phyloP scores from a whole-genome alignment of 30 jellyfish, hydroid and myxozoan genomes.

The Cassiopea andromeda region DNA sequence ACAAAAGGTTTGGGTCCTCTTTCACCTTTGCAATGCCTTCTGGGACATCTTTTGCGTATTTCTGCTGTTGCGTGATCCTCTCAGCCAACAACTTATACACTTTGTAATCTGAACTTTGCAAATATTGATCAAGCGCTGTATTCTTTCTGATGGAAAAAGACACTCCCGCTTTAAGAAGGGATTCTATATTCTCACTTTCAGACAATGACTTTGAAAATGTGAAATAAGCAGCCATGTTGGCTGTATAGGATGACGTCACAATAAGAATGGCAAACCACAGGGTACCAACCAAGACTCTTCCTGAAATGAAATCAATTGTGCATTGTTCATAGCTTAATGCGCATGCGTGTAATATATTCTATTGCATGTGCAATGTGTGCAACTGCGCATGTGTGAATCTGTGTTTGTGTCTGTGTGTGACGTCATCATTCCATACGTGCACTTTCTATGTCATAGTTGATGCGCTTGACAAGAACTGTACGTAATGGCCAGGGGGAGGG shows the following conservation, averaged over 20 bases:
- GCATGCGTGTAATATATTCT: too few species aligned
- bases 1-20: conserved; percentile 17
- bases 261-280: conserved; percentile 48
- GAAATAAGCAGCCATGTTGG: conserved; percentile 58
- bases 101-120: conserved; percentile 35
- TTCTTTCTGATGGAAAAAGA: conserved; percentile 27
- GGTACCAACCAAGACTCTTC: conserved; percentile 33
- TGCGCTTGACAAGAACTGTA: too few species aligned
- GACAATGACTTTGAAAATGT: conserved; percentile 29
- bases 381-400: too few species aligned
- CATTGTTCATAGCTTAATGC: too few species aligned
- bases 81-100: conserved; percentile 16
- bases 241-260: conserved; percentile 56
- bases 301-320: not conserved
- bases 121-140: conserved; percentile 43
- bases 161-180: conserved; percentile 32
- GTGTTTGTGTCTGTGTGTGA: too few species aligned
- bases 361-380: too few species aligned
- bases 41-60: conserved; percentile 3
- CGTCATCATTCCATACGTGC: too few species aligned
- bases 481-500: too few species aligned
- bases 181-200: conserved; percentile 35
- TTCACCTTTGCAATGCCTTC: conserved; percentile 35
- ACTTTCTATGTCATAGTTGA: too few species aligned
- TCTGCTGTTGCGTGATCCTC: conserved; percentile 30